phyloP scores from a whole-genome alignment of 1,140 invertebrate species.

The Drosophila nasuta region DNA sequence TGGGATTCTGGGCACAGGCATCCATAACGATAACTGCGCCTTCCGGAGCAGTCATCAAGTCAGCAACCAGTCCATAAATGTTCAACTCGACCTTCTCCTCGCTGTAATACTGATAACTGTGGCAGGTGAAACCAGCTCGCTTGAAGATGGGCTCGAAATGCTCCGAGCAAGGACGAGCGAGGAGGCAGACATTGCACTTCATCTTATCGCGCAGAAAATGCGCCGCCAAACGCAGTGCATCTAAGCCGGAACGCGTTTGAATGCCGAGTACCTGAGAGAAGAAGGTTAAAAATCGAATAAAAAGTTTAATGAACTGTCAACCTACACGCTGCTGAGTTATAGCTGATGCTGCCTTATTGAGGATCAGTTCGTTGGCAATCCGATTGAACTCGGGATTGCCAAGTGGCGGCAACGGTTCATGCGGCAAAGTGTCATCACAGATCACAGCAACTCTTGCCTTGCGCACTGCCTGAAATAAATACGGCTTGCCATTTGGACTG shows the following conservation, averaged over 20 bases:
- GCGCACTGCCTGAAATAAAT: constrained; percentile 97
- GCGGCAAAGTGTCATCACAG: constrained; percentile 92
- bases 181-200: constrained; percentile 92
- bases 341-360: constrained; percentile 92
- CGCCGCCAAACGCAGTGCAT: constrained; percentile 93
- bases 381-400: constrained; percentile 91
- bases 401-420: constrained; percentile 94
- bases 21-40: constrained; percentile 96
- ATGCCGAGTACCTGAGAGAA: constrained; percentile 91
- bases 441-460: constrained; percentile 94
- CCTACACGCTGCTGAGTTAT: constrained; percentile 90
- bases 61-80: constrained; percentile 93
- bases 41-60: constrained; percentile 92
- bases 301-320: constrained; percentile 8
- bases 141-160: constrained; percentile 96
- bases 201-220: constrained; percentile 93
- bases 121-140: constrained; percentile 93
- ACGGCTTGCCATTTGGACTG: constrained; percentile 96
- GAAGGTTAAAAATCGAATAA: neutral
- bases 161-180: constrained; percentile 97
- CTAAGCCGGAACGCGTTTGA: constrained; percentile 97
- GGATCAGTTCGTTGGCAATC: constrained; percentile 92
- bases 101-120: constrained; percentile 97
- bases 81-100: constrained; percentile 90
- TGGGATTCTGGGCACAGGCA: constrained; percentile 99